Base-by-base conservation (phyloP, 2,797 vertebrate genomes). In the Fistularia tabacaria region DNA sequence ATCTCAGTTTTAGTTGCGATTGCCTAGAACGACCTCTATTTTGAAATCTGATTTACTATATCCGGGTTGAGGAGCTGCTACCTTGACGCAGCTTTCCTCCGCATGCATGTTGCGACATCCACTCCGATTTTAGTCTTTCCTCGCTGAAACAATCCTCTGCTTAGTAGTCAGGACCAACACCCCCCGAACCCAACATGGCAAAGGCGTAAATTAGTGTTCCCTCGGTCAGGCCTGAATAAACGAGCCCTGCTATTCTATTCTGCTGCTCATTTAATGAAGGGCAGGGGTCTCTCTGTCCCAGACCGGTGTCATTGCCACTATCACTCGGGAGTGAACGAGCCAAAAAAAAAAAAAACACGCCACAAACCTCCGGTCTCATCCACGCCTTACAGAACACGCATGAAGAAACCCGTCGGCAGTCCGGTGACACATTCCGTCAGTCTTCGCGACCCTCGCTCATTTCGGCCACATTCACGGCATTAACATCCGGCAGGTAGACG, bases 171-270 rank as follows among this genome's bases (percentile, higher is more conserved):
- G 82, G 85, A 87, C 90, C 88, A 86, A 89, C 41, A 81, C 66
- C 73, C 50, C 57, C 76, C 80, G 77, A 88, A 86, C 85, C 81
- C 85, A 86, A 89, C 86, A 88, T 87, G 87, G 88, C 88, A 82
- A 81, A 89, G 88, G 85, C 87, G 90, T 92, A 91, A 92, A 92
- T 92, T 91, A 91, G 89, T 82, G 85, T 82, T 81, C 80, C 77
- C 78, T 78, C 79, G 81, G 67, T 85, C 85, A 62, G 66, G 45
- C 8, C 74, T 89, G 86, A 89, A 89, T 85, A 85, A 85, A 66
- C 59, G 60, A 76, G 71, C 72, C 63, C 74, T 60, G 66, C 74
- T 73, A 9, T 70, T 80, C 74, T 80, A 39, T 74, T 79, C 76
- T 75, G 1, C 64, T 82, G 74, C 81, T 79, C 79, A 66, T 59